These are phyloP conservation scores for Brachionus paranguensis DNA, from an alignment of 1,140 invertebrate species.

Conservation along the genomic window DNA sequence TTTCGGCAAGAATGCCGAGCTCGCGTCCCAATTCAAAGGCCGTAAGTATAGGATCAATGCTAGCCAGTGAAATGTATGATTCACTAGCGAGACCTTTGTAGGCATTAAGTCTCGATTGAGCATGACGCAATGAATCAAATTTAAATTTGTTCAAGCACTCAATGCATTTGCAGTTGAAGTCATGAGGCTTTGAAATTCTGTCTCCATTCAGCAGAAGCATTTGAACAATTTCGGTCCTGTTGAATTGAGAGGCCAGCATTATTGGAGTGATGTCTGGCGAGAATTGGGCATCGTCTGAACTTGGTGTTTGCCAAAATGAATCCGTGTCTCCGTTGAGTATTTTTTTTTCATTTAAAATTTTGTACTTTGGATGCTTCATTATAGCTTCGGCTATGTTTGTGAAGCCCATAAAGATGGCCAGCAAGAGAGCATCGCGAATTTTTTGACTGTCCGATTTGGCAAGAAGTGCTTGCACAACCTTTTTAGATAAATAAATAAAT, in stretches of 20 bases:
- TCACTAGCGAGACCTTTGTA: constrained; percentile 53
- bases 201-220: constrained; percentile 52
- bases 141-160: constrained; percentile 57
- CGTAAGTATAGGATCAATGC: constrained; percentile 63
- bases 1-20: constrained; percentile 47
- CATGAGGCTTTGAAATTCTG: constrained; percentile 59
- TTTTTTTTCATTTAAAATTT: constrained; percentile 36
- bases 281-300: constrained; percentile 44
- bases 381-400: constrained; percentile 52
- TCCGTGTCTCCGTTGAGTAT: constrained; percentile 17
- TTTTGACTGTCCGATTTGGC: constrained; percentile 48
- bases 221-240: constrained; percentile 50
- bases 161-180: constrained; percentile 60
- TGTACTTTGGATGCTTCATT: constrained; percentile 51
- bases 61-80: constrained; percentile 63
- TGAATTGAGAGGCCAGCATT: constrained; percentile 48
- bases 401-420: constrained; percentile 52
- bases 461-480: constrained; percentile 48
- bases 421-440: constrained; percentile 52
- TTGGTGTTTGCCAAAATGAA: constrained; percentile 39
- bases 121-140: constrained; percentile 49
- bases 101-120: constrained; percentile 50
- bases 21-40: constrained; percentile 62
- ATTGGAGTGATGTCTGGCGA: constrained; percentile 50
- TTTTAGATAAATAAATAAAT: not conserved